These are phyloP conservation scores for Phytoseiulus persimilis DNA, from an alignment of 2,888 invertebrate species.

Conservation along the genomic window DNA sequence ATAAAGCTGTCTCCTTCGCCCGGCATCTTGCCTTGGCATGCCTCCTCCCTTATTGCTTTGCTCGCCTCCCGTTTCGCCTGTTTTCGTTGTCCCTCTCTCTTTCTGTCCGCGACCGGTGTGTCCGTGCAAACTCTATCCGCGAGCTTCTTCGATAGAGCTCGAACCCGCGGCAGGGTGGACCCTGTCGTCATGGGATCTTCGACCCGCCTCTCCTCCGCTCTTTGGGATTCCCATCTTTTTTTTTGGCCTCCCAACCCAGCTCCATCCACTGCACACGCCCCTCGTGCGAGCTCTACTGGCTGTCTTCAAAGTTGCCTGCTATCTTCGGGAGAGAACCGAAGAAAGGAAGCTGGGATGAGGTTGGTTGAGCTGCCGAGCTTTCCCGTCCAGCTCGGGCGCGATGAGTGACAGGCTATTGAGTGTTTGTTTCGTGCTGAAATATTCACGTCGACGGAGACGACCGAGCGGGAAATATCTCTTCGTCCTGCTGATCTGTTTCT, in stretches of 20 bases:
- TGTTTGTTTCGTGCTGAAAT: neutral
- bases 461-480: neutral
- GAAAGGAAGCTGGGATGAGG: neutral
- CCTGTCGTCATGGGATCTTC: no score
- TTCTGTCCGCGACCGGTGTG: no score
- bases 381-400: neutral
- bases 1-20: no score
- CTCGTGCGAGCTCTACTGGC: neutral
- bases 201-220: neutral
- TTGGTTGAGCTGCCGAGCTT: neutral
- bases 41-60: no score
- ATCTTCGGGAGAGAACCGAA: neutral
- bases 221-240: neutral
- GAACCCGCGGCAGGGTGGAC: no score
- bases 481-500: neutral
- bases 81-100: no score
- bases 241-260: neutral
- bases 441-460: neutral
- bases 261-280: neutral
- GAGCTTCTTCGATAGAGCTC: no score
- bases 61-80: no score
- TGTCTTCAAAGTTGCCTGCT: neutral
- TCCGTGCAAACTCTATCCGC: no score
- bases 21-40: no score
- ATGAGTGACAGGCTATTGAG: neutral